These are phyloP conservation scores for Halichoeres trimaculatus DNA, from an alignment of 2,113 vertebrate species.

Conservation along the genomic window DNA sequence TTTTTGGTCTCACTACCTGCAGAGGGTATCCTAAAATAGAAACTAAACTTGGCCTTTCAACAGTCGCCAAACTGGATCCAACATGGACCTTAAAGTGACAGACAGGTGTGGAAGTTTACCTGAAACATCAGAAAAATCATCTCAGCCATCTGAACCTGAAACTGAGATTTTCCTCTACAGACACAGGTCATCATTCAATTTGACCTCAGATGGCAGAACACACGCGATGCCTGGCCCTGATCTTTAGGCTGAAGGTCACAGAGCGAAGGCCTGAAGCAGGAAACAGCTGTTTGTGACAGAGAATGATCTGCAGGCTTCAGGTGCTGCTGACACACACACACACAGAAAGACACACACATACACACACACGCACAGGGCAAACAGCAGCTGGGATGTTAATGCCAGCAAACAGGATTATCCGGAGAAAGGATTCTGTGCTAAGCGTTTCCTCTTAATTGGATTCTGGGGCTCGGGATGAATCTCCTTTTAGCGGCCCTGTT, in stretches of 20 bases:
- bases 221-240: neutral
- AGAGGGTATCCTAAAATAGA: too few species aligned
- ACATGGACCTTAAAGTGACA: too few species aligned
- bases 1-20: too few species aligned
- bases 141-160: too few species aligned
- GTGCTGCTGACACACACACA: slow-evolving; percentile 32
- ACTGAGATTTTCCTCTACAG: too few species aligned
- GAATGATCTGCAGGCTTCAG: slow-evolving; percentile 47
- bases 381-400: slow-evolving; percentile 98
- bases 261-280: slow-evolving; percentile 29
- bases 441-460: slow-evolving; percentile 98
- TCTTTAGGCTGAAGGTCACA: neutral
- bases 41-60: too few species aligned
- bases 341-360: slow-evolving; percentile 26
- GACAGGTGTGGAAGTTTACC: too few species aligned
- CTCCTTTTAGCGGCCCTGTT: slow-evolving; percentile 97
- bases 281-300: slow-evolving; percentile 62
- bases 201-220: neutral
- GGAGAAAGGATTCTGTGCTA: slow-evolving; percentile 93
- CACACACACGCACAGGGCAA: slow-evolving; percentile 79
- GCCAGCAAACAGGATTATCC: slow-evolving; percentile 98
- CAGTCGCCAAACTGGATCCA: too few species aligned
- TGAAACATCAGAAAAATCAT: too few species aligned
- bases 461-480: slow-evolving; percentile 91
- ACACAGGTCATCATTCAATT: too few species aligned